These are phyloP conservation scores for Cosmorhoe ocellata DNA, from an alignment of 2,888 invertebrate genomes.

Conservation along the genomic window DNA sequence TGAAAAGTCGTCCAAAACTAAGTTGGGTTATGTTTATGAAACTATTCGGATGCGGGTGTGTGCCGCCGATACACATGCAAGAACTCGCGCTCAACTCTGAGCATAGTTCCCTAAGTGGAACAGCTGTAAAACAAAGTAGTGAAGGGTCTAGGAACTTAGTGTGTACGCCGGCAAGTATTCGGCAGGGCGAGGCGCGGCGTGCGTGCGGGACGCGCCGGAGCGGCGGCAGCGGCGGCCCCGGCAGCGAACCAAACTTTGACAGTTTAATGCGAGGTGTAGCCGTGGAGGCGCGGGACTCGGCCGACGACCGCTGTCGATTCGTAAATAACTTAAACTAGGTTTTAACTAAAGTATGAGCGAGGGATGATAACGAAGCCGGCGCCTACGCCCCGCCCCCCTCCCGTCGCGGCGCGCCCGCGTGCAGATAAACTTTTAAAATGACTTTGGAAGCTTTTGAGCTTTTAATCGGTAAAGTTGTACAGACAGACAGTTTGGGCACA, in stretches of 20 bases:
- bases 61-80: conserved; percentile 81
- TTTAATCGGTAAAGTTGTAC: conserved; percentile 84
- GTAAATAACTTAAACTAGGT: conserved; percentile 80
- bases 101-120: conserved; percentile 82
- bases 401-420: conserved; percentile 64
- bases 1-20: conserved; percentile 83
- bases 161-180: conserved; percentile 73
- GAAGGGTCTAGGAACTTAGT: conserved; percentile 82
- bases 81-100: conserved; percentile 81
- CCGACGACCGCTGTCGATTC: conserved; percentile 69
- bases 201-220: conserved; percentile 34
- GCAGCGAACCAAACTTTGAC: conserved; percentile 63
- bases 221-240: conserved; percentile 22
- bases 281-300: conserved; percentile 48
- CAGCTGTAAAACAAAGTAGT: conserved; percentile 82
- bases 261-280: conserved; percentile 64
- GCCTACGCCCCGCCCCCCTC: conserved; percentile 62
- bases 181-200: conserved; percentile 41
- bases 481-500: conserved; percentile 83
- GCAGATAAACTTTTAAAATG: conserved; percentile 84
- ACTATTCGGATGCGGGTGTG: conserved; percentile 81
- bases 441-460: conserved; percentile 84
- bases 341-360: conserved; percentile 75
- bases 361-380: conserved; percentile 71
- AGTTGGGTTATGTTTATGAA: conserved; percentile 83